Percentiles rank a stretch among this genome's conserved stretches.
These are phyloP conservation scores for Phocoena phocoena DNA, from an alignment of 2,113 vertebrate species.

Conservation along the genomic window DNA sequence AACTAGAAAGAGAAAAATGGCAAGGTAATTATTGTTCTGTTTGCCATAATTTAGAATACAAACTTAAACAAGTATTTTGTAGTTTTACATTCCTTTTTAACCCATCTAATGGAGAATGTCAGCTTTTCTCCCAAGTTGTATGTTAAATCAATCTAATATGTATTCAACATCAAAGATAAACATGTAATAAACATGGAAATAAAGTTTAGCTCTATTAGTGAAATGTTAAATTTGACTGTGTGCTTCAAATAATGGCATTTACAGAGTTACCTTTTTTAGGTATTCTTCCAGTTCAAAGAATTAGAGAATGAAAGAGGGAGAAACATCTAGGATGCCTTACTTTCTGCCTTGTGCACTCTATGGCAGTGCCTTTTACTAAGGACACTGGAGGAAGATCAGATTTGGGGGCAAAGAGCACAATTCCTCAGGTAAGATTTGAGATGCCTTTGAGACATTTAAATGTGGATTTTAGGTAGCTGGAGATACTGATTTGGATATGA, in stretches of 20 bases:
- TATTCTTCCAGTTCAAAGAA: slow-evolving; percentile 31
- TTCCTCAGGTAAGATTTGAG: not conserved
- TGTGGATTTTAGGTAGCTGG: not conserved
- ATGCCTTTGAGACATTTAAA: not conserved
- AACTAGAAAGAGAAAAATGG: slow-evolving; percentile 79
- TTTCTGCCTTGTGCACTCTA: not conserved
- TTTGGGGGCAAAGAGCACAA: not conserved
- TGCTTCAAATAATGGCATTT: slow-evolving; percentile 75
- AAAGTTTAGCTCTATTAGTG: slow-evolving; percentile 87
- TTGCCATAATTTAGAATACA: slow-evolving; percentile 83
- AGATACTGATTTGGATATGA: not conserved
- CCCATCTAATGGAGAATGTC: slow-evolving; percentile 80
- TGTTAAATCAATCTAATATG: slow-evolving; percentile 84
- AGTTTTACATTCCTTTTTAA: slow-evolving; percentile 87
- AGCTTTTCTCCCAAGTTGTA: slow-evolving; percentile 83
- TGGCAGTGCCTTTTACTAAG: not conserved
- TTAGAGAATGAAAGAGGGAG: not conserved
- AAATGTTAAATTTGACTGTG: slow-evolving; percentile 82
- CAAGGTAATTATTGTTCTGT: slow-evolving; percentile 80
- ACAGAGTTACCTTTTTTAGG: slow-evolving; percentile 29
- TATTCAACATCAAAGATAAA: slow-evolving; percentile 83
- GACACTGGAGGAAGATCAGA: not conserved
- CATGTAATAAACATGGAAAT: slow-evolving; percentile 88
- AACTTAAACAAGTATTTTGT: slow-evolving; percentile 78
- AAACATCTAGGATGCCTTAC: not conserved